Conservation (phyloP, 2,888 invertebrate genomes). For the Disparrhopalites patrizii region DNA sequence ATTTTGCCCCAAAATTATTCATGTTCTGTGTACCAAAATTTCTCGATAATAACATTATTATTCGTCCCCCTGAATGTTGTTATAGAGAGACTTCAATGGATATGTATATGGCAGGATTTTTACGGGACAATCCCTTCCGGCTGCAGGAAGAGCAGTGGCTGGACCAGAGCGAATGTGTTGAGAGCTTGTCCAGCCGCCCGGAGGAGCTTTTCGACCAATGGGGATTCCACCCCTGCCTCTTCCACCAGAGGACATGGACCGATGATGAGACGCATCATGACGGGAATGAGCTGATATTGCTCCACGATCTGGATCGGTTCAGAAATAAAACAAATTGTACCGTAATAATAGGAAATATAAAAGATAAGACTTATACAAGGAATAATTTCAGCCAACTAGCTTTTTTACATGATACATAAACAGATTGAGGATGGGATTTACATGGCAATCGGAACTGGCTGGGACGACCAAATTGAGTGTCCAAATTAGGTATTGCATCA, state of each 20-base stretch:
- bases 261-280: slow-evolving; percentile 32
- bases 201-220: slow-evolving; percentile 20
- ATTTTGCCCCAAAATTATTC: no score
- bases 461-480: slow-evolving; percentile 35
- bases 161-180: slow-evolving; percentile 32
- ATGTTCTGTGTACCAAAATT: no score
- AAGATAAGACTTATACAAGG: no score
- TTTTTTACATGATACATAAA: no score
- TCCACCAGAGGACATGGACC: slow-evolving; percentile 36
- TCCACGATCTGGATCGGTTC: slow-evolving; percentile 30
- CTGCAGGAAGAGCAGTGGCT: slow-evolving; percentile 36
- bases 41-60: no score
- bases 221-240: neutral
- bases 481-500: slow-evolving; percentile 38
- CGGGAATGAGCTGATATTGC: slow-evolving; percentile 33
- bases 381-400: no score
- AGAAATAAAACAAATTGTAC: no score
- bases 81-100: no score
- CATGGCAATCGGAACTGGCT: neutral
- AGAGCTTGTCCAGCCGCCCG: slow-evolving; percentile 31
- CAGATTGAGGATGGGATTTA: no score
- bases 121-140: slow-evolving; percentile 37
- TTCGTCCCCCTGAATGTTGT: no score
- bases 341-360: no score
- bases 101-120: slow-evolving; percentile 17